Percentiles rank a stretch among this genome's conserved stretches.
Evolutionary conservation across 1,140 invertebrate species (phyloP).

Genomic region (Caenorhabditis tropicalis): DNA sequence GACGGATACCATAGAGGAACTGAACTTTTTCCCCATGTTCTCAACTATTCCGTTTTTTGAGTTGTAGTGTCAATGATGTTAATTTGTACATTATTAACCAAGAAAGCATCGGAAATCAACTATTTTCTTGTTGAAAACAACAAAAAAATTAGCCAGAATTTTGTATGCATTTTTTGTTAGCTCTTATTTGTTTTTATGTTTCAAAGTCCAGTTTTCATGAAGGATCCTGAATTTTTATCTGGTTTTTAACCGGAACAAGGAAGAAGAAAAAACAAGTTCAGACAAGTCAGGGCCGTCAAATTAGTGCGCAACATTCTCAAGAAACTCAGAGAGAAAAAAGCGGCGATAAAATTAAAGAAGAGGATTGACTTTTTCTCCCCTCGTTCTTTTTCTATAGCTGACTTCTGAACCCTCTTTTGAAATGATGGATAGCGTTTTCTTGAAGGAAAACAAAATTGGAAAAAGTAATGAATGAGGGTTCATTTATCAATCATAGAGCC

Average conservation of each 20-base stretch:
- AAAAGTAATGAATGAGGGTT: not conserved
- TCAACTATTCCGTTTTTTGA: not conserved
- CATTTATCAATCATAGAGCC: not conserved
- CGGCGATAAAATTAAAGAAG: constrained; percentile 14
- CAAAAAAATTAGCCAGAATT: not conserved
- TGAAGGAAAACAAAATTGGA: not conserved
- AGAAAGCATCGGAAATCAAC: not conserved
- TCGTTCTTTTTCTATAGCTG: not conserved
- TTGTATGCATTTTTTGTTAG: not conserved
- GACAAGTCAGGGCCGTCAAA: constrained; percentile 28
- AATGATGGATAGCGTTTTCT: not conserved
- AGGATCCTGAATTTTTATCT: no score
- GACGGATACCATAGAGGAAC: not conserved
- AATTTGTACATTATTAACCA: not conserved
- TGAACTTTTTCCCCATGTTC: not conserved
- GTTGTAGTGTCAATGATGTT: not conserved
- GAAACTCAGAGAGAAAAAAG: not conserved
- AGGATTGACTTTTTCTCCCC: not conserved
- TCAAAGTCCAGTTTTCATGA: no score
- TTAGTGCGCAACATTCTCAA: constrained; percentile 18
- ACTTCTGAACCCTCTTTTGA: not conserved
- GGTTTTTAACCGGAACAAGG: not conserved
- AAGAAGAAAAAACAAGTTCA: constrained; percentile 11
- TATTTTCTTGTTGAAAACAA: not conserved
- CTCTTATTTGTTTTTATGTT: not conserved